Evolutionary conservation across 2,797 vertebrate genomes (phyloP).

Genomic region (Basileuterus tristriatus): DNA sequence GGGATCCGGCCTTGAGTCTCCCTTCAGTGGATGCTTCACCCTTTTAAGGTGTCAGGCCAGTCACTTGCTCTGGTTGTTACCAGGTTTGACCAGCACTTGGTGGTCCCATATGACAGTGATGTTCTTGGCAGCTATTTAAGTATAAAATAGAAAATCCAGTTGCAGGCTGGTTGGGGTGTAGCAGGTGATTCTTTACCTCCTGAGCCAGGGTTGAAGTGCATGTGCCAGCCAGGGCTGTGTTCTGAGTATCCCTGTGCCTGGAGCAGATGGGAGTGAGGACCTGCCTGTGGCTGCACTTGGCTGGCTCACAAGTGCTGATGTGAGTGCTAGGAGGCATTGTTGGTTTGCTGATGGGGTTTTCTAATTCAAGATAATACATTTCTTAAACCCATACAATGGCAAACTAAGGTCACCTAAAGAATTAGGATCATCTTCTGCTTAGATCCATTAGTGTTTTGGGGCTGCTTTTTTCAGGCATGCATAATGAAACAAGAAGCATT

Average conservation of each 20-base stretch:
- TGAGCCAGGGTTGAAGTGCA: not conserved
- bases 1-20: not conserved
- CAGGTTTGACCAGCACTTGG: not conserved
- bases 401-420: not conserved
- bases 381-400: not conserved
- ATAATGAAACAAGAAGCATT: not conserved
- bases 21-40: not conserved
- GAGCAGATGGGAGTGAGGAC: no score
- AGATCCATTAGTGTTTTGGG: not conserved
- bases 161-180: not conserved
- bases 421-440: not conserved
- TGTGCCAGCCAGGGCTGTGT: not conserved
- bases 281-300: not conserved
- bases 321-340: not conserved
- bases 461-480: not conserved
- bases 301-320: not conserved
- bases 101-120: not conserved
- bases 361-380: not conserved
- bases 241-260: rapidly evolving
- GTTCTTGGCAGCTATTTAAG: not conserved
- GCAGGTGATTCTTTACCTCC: not conserved
- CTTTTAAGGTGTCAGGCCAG: not conserved
- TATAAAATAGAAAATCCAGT: not conserved
- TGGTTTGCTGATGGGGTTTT: not conserved
- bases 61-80: not conserved